Conservation (phyloP, 2,113 vertebrate genomes). For the Montifringilla adamsi region DNA sequence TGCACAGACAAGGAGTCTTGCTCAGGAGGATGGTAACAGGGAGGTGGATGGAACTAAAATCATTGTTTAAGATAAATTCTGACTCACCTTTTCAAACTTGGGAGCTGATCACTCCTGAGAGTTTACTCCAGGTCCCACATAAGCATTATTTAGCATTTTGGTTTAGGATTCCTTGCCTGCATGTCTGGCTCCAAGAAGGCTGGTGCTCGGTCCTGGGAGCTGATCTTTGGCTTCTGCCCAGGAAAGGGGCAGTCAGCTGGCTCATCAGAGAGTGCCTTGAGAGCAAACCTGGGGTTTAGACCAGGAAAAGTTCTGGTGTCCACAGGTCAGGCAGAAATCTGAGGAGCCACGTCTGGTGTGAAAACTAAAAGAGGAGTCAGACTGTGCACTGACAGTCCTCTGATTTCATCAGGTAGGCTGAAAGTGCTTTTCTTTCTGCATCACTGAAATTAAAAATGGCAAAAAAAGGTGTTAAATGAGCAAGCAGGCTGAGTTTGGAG, state of each 20-base stretch:
- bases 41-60: neutral
- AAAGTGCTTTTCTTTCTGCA: neutral
- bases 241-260: neutral
- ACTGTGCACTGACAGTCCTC: rapidly evolving
- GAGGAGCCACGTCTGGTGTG: neutral
- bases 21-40: neutral
- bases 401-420: neutral
- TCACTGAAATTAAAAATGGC: neutral
- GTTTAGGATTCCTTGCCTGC: neutral
- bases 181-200: rapidly evolving
- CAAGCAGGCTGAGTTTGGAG: neutral
- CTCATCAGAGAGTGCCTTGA: neutral
- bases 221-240: neutral
- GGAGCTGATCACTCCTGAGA: neutral
- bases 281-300: neutral
- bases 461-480: neutral
- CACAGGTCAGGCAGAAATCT: neutral
- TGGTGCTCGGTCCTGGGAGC: neutral
- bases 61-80: neutral
- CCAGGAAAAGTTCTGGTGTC: neutral
- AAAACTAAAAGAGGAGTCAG: neutral
- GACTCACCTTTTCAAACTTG: neutral
- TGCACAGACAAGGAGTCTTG: neutral
- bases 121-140: neutral
- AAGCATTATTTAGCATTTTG: neutral